Percentiles rank a stretch among this genome's conserved stretches.
Evolutionary conservation across 92 coral and sea anemone genomes (phyloP).

Genomic region (Actinostola sp.): DNA sequence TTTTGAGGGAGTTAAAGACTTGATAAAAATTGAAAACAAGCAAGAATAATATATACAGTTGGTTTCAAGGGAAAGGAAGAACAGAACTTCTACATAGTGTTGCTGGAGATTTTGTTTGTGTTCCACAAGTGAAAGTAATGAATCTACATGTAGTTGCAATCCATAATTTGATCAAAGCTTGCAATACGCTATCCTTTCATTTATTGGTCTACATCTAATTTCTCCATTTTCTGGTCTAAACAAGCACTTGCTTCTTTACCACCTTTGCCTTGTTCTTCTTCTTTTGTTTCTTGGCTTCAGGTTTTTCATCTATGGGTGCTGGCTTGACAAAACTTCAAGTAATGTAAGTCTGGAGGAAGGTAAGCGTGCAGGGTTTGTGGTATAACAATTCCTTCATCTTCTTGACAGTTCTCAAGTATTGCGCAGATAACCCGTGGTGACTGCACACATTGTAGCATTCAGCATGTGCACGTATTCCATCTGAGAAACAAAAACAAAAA

Average conservation of each 20-base stretch:
- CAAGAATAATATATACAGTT: too few relatives aligned
- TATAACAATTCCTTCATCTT: constrained; percentile 88
- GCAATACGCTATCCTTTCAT: neutral
- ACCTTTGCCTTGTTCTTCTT: constrained; percentile 45
- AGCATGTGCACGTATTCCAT: constrained; percentile 96
- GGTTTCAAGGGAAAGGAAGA: too few relatives aligned
- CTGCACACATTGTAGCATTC: constrained; percentile 99
- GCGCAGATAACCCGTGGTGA: constrained; percentile 92
- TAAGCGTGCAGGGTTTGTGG: constrained; percentile 83
- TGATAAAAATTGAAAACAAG: too few relatives aligned
- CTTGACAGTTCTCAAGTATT: constrained; percentile 94
- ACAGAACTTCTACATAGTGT: too few relatives aligned
- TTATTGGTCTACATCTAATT: constrained; percentile 54
- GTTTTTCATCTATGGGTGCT: constrained; percentile 96
- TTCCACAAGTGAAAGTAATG: too few relatives aligned
- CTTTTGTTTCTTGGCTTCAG: constrained; percentile 91
- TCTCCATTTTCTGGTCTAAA: constrained; percentile 74
- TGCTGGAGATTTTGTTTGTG: too few relatives aligned
- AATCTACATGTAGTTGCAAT: too few relatives aligned
- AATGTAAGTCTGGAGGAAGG: constrained; percentile 84
- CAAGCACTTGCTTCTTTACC: constrained; percentile 31
- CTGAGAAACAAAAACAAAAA: too few relatives aligned
- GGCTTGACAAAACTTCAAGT: constrained; percentile 94
- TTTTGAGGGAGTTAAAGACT: too few relatives aligned
- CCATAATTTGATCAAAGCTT: too few relatives aligned